These are phyloP conservation scores for Cyclophora albipunctata DNA, from an alignment of 2,888 invertebrate species.

Conservation along the genomic window DNA sequence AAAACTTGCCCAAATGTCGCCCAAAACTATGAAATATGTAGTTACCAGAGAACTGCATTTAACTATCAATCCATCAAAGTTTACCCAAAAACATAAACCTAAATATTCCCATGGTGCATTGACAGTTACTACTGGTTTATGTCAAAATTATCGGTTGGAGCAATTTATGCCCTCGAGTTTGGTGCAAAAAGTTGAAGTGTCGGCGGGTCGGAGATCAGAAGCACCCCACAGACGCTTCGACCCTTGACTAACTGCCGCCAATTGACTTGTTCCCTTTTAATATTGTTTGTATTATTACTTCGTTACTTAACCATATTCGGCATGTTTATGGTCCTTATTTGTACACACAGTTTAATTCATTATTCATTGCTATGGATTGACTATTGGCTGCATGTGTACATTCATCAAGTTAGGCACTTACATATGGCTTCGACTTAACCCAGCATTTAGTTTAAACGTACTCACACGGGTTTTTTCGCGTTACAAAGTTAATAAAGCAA, in stretches of 20 bases:
- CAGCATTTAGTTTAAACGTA: too few relatives aligned
- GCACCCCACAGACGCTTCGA: conserved; percentile 29
- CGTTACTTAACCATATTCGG: too few relatives aligned
- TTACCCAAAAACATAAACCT: conserved; percentile 57
- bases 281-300: conserved; percentile 31
- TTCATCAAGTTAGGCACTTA: too few relatives aligned
- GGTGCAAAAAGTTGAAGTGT: conserved; percentile 63
- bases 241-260: conserved; percentile 35
- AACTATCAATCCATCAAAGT: conserved; percentile 40
- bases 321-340: not conserved
- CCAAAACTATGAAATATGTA: too few relatives aligned
- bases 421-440: too few relatives aligned
- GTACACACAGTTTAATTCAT: not conserved
- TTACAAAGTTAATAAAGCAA: too few relatives aligned
- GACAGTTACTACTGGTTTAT: conserved; percentile 68
- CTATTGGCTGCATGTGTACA: too few relatives aligned
- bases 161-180: conserved; percentile 54
- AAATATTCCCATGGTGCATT: conserved; percentile 42
- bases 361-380: too few relatives aligned
- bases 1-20: too few relatives aligned
- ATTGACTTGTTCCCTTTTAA: conserved; percentile 67
- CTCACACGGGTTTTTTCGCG: too few relatives aligned
- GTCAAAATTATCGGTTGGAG: conserved; percentile 68
- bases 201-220: conserved; percentile 4
- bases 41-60: too few relatives aligned